Evolutionary conservation across 2,113 vertebrate genomes (phyloP), one percentile per base, ranked within the genome.

Genomic region (Bagarius yarrelli): DNA sequence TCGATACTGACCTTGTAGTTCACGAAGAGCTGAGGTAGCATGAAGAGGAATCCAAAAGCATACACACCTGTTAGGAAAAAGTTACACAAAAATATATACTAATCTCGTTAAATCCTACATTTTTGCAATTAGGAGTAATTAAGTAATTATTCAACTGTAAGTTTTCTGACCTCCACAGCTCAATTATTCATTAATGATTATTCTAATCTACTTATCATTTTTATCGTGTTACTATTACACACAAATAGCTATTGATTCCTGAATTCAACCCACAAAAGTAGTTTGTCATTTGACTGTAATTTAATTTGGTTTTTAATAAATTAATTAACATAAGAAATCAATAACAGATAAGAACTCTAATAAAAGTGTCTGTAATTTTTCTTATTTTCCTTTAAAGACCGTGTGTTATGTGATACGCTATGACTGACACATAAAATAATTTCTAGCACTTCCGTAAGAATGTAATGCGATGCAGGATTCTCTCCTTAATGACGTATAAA

Each of bases 11-110:
- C 98, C 96, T 99, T 98, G 84, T 97, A 99, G 91, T 99, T 99
- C 85, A 99, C 97, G 74, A 99, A 99, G 9, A 99, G 94, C 55
- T 99, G 98, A 30, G 98, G 98, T 86, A 99, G 92, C 98, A 99
- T 99, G 86, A 99, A 99, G 74, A 99, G 95, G 89, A 99, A 99
- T 82, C 97, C 98, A 56, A 99, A 99, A 3, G 97, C 98, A 74
- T 99, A 99, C 0, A 99, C 97, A 53, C 98, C 97, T 98, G 83
- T 78, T 63, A 5, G 50, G 27, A 36, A 59, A 23, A 70, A 47
- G 11, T 47, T 40, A 40, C 8, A 40, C 36, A 40, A 40, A 4
- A 40, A 40, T 40, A 40, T 40, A 40, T n/a, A n/a, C n/a, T n/a
- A n/a, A n/a, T n/a, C n/a, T n/a, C n/a, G n/a, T n/a, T n/a, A n/a